Evolutionary conservation across 64 coral and sea anemone genomes (phyloP).

Genomic region (Hydrozoanthus tunicans): DNA sequence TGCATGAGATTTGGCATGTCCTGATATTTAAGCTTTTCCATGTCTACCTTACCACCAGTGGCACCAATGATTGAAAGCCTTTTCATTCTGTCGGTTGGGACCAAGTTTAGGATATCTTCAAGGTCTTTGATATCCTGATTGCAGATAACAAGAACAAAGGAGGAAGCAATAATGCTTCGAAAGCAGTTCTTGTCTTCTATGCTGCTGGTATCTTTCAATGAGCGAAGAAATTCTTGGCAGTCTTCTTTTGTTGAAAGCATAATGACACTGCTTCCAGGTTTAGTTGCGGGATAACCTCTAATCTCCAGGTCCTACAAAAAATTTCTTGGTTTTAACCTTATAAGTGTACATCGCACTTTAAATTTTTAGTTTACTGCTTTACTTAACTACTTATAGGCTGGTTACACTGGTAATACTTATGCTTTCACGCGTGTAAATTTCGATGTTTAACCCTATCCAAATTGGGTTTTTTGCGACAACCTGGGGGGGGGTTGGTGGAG

Average conservation of each 20-base stretch:
- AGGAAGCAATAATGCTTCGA: not conserved
- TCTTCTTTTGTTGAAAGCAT: constrained; percentile 14
- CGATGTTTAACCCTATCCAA: too few species aligned
- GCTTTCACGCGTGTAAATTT: too few species aligned
- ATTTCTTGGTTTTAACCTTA: too few species aligned
- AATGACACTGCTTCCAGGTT: constrained; percentile 7
- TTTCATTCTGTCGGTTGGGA: not conserved
- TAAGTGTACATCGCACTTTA: too few species aligned
- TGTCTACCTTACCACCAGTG: not conserved
- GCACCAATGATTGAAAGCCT: constrained; percentile 10
- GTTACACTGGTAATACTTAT: too few species aligned
- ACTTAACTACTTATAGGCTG: too few species aligned
- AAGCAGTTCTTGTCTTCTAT: not conserved
- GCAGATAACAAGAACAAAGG: constrained; percentile 8
- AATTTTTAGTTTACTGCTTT: too few species aligned
- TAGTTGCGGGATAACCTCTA: not conserved
- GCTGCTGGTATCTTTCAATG: constrained; percentile 9
- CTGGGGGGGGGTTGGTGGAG: too few species aligned
- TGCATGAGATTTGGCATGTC: constrained; percentile 14
- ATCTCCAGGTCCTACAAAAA: not conserved
- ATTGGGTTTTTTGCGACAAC: too few species aligned
- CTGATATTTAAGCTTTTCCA: not conserved
- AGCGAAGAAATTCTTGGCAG: constrained; percentile 13
- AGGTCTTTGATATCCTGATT: not conserved
- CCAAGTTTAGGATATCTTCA: not conserved